These are phyloP conservation scores for Phenganax stokvisi DNA, from an alignment of 92 coral and sea anemone species.

Conservation along the genomic window DNA sequence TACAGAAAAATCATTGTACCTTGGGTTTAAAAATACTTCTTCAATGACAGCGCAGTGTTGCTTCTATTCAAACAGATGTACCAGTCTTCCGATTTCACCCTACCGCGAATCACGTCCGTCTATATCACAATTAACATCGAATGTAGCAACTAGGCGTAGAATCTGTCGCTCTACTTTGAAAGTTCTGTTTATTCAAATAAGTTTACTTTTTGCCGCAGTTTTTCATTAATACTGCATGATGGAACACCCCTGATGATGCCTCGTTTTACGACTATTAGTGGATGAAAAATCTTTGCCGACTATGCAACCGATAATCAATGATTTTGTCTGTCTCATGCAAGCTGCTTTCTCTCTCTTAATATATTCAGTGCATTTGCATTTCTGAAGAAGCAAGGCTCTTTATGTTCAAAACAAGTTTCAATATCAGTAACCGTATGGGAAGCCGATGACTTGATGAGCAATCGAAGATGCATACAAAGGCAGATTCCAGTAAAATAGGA, in stretches of 20 bases:
- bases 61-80: not conserved
- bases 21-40: not conserved
- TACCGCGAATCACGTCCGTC: not conserved
- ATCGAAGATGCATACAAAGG: too few species aligned
- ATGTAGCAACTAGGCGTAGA: not conserved
- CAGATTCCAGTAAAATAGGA: too few species aligned
- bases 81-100: not conserved
- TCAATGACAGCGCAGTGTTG: not conserved
- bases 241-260: not conserved
- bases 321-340: too few species aligned
- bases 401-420: too few species aligned
- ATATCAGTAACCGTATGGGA: too few species aligned
- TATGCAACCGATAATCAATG: not conserved
- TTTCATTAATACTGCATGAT: slow-evolving; percentile 6
- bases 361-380: not conserved
- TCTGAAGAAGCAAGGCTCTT: not conserved
- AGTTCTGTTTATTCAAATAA: not conserved
- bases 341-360: too few species aligned
- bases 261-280: not conserved
- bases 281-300: not conserved
- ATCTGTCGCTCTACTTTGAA: not conserved
- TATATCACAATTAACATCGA: not conserved
- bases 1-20: not conserved
- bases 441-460: too few species aligned
- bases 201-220: not conserved